Conservation (phyloP, 2,888 invertebrate species). For the Hemithea aestivaria region DNA sequence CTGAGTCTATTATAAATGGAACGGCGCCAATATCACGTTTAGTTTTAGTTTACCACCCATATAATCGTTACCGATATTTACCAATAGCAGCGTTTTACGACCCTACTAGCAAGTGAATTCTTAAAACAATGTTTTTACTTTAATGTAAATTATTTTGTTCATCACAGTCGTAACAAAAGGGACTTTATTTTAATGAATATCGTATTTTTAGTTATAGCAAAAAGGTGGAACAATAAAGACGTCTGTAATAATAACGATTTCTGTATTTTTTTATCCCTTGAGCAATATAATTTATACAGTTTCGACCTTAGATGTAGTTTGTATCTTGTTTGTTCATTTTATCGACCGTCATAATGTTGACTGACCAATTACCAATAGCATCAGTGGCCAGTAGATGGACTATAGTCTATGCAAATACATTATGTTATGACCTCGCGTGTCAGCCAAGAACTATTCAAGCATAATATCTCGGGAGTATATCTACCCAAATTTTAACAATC, state of each 20-base stretch:
- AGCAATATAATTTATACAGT: too few relatives aligned
- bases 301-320: too few relatives aligned
- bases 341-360: too few relatives aligned
- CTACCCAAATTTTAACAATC: too few relatives aligned
- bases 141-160: not conserved
- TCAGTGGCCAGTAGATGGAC: not conserved
- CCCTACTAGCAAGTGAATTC: conserved; percentile 11
- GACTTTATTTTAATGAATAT: too few relatives aligned
- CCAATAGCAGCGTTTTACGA: conserved; percentile 14
- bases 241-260: too few relatives aligned
- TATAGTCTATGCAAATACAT: conserved; percentile 5
- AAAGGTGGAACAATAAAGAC: too few relatives aligned
- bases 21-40: conserved; percentile 31
- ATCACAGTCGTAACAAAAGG: too few relatives aligned
- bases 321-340: too few relatives aligned
- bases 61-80: conserved; percentile 21
- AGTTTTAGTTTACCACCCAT: conserved; percentile 23
- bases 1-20: conserved; percentile 33
- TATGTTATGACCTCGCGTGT: conserved; percentile 44
- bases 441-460: conserved; percentile 26
- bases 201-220: too few relatives aligned
- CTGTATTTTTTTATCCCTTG: too few relatives aligned
- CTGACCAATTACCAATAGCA: not conserved
- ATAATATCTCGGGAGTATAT: too few relatives aligned
- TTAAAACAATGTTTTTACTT: conserved; percentile 8